Conservation (phyloP, 2,113 vertebrate genomes). For the Hyperopisus bebe region DNA sequence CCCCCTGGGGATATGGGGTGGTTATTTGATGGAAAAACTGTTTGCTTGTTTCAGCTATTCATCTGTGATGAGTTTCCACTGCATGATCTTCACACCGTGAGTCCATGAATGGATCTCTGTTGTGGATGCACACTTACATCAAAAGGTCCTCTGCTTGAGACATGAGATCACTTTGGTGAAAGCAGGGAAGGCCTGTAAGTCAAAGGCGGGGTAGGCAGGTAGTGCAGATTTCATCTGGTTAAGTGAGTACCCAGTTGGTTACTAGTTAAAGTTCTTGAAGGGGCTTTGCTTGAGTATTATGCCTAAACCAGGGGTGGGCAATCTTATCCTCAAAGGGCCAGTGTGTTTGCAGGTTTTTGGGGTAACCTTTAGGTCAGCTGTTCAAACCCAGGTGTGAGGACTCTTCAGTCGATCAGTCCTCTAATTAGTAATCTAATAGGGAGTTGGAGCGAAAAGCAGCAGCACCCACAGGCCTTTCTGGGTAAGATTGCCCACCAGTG, state of each 20-base stretch:
- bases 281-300: not conserved
- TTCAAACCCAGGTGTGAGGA: too few species aligned
- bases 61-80: not conserved
- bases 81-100: not conserved
- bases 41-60: not conserved
- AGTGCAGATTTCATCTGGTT: not conserved
- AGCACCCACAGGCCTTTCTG: too few species aligned
- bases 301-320: not conserved
- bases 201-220: not conserved
- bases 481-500: too few species aligned
- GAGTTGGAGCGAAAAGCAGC: too few species aligned
- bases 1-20: not conserved
- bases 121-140: not conserved
- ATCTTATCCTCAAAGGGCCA: too few species aligned
- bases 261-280: not conserved
- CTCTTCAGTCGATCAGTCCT: too few species aligned
- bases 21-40: not conserved
- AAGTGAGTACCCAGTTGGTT: not conserved
- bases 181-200: not conserved
- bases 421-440: too few species aligned
- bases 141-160: not conserved
- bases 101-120: not conserved
- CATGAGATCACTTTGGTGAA: not conserved
- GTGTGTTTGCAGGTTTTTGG: too few species aligned
- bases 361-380: too few species aligned